phyloP scores from a whole-genome alignment of 2,797 vertebrate genomes.

The Poeciliopsis infans region DNA sequence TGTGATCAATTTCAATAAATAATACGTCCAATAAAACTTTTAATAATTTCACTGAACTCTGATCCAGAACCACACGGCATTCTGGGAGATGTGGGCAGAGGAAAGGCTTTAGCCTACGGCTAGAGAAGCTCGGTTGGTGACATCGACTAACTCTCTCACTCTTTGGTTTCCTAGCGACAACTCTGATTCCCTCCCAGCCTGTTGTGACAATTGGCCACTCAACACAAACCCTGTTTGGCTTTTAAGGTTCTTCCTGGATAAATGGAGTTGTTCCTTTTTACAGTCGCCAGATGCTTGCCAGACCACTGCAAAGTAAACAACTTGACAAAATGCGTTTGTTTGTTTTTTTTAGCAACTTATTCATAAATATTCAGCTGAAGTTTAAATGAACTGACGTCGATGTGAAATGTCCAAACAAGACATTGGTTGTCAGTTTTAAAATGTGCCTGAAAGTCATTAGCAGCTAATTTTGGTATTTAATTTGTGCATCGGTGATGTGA shows the following conservation, averaged over 20 bases:
- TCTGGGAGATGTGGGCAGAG: too few relatives aligned
- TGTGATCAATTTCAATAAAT: too few relatives aligned
- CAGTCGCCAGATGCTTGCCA: not conserved
- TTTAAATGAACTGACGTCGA: not conserved
- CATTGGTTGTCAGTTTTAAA: not conserved
- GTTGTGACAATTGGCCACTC: not conserved
- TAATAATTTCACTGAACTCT: too few relatives aligned
- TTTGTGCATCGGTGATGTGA: not conserved
- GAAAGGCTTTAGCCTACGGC: too few relatives aligned
- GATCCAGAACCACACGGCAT: too few relatives aligned
- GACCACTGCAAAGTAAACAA: not conserved
- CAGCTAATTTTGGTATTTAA: not conserved
- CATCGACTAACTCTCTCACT: too few relatives aligned
- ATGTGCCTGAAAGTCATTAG: not conserved
- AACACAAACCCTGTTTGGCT: not conserved
- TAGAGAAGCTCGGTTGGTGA: too few relatives aligned
- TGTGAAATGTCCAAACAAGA: not conserved
- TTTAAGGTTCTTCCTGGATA: not conserved
- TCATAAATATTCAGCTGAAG: not conserved
- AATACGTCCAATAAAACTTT: too few relatives aligned
- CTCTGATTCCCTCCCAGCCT: not conserved
- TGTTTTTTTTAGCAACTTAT: not conserved
- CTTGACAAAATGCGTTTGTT: not conserved
- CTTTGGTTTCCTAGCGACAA: too few relatives aligned
- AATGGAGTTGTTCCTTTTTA: not conserved